A percentile compares a stretch with the other conserved stretches of the same genome.
Conservation (phyloP, 2,113 vertebrate genomes). For the Enhydra lutris region DNA sequence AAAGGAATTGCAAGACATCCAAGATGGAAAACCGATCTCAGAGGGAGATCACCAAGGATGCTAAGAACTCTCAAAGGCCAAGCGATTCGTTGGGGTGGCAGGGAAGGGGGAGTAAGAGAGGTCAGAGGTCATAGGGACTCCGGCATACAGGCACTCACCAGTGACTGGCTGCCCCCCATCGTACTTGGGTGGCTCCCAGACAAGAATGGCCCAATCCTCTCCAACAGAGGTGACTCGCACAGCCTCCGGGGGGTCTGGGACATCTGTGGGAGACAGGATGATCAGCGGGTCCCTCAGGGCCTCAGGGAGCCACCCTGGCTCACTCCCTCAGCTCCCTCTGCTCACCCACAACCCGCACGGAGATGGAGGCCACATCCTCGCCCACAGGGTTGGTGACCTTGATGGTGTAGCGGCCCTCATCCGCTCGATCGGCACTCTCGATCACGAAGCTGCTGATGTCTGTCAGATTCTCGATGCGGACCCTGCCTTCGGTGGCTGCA, state of each 20-base stretch:
- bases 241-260: constrained; percentile 89
- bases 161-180: constrained; percentile 90
- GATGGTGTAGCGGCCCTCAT: constrained; percentile 89
- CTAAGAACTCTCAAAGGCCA: background rate
- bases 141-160: constrained; percentile 75
- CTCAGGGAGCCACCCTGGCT: background rate
- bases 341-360: constrained; percentile 89
- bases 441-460: constrained; percentile 89
- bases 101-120: background rate
- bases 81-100: background rate
- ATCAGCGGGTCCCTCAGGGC: background rate
- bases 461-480: constrained; percentile 83
- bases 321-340: accelerated
- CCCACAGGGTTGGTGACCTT: constrained; percentile 88
- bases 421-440: constrained; percentile 85
- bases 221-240: constrained; percentile 89
- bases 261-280: constrained; percentile 79
- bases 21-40: background rate
- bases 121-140: background rate
- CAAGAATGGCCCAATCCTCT: constrained; percentile 87
- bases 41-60: background rate
- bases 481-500: constrained; percentile 81
- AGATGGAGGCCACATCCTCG: constrained; percentile 87
- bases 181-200: constrained; percentile 89
- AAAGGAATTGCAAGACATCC: background rate